Conservation (phyloP, 1,140 invertebrate genomes). For the Drosophila nikananu region DNA sequence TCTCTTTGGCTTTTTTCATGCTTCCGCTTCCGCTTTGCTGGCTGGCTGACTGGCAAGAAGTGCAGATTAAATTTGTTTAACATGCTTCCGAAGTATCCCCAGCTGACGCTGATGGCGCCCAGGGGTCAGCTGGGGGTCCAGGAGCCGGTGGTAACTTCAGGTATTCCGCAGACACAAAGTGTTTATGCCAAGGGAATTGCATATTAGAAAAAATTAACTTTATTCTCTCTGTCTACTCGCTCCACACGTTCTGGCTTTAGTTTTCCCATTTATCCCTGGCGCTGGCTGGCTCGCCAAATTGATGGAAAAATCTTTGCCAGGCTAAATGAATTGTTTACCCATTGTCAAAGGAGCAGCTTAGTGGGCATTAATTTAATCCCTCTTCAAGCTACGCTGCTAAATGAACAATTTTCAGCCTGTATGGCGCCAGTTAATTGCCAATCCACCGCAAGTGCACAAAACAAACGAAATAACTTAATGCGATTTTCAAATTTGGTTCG, state of each 20-base stretch:
- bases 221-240: constrained; percentile 40
- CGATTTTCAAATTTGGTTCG: constrained; percentile 44
- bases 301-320: constrained; percentile 64
- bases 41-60: constrained; percentile 67
- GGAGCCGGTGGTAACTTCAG: constrained; percentile 3
- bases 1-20: constrained; percentile 12
- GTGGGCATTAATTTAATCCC: constrained; percentile 58
- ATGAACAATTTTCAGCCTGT: constrained; percentile 55
- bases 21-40: constrained; percentile 39
- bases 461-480: constrained; percentile 51
- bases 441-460: constrained; percentile 9
- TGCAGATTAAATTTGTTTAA: constrained; percentile 84
- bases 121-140: constrained; percentile 23
- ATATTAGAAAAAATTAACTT: constrained; percentile 82
- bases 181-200: constrained; percentile 67
- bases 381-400: constrained; percentile 15
- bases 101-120: constrained; percentile 47
- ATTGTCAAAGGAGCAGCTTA: constrained; percentile 24
- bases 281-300: constrained; percentile 50
- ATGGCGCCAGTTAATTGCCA: constrained; percentile 43
- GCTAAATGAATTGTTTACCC: constrained; percentile 60
- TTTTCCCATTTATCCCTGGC: constrained; percentile 29
- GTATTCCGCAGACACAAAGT: constrained; percentile 39
- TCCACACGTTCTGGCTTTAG: constrained; percentile 11
- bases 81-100: constrained; percentile 67